phyloP scores from a whole-genome alignment of 1,140 invertebrate species.

The Cyclargus thomasi region DNA sequence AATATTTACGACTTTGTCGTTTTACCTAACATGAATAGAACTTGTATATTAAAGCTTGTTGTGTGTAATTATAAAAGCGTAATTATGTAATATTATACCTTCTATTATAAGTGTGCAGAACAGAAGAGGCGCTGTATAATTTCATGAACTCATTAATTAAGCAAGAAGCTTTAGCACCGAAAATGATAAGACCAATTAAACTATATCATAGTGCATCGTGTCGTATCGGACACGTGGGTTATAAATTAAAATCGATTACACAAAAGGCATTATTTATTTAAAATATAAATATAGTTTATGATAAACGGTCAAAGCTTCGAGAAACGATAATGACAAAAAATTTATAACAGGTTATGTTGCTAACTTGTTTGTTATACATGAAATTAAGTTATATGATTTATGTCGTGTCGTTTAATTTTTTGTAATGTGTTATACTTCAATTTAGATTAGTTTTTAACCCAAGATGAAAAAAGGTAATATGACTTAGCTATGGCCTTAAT shows the following conservation, averaged over 20 bases:
- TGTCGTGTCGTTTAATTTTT: not conserved
- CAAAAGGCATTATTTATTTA: not conserved
- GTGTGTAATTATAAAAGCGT: too few species aligned
- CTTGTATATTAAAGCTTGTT: too few species aligned
- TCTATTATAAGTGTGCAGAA: too few species aligned
- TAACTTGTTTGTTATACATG: not conserved
- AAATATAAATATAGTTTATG: not conserved
- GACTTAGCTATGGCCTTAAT: too few species aligned
- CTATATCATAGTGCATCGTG: not conserved
- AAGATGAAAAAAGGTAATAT: too few species aligned
- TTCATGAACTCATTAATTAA: too few species aligned
- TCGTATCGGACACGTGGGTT: not conserved
- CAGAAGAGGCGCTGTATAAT: too few species aligned
- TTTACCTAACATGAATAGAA: too few species aligned
- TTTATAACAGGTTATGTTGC: not conserved
- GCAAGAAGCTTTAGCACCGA: too few species aligned
- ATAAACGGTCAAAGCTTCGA: conserved; percentile 1
- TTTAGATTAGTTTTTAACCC: not conserved
- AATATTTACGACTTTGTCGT: too few species aligned
- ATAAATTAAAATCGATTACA: not conserved
- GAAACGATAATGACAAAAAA: not conserved
- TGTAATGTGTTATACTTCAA: not conserved
- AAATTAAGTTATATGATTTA: not conserved
- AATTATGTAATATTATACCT: too few species aligned
- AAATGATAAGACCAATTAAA: too few species aligned